Conservation (phyloP, 2,888 invertebrate genomes). For the Flexamia atlantica region DNA sequence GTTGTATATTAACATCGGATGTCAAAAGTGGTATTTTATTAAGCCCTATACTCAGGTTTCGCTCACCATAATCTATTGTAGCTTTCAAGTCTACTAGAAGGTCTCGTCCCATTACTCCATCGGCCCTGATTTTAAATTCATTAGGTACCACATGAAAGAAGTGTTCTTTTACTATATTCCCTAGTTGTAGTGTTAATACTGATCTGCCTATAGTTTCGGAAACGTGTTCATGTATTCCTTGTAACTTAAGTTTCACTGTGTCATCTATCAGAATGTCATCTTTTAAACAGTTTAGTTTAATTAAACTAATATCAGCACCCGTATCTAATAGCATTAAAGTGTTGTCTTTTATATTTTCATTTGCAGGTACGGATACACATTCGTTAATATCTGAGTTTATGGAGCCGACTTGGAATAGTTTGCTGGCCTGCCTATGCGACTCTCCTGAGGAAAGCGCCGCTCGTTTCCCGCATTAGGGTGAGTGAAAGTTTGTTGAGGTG, state of each 20-base stretch:
- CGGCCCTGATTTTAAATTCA: background rate
- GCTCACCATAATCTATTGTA: conserved; percentile 9
- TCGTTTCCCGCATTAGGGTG: conserved; percentile 1
- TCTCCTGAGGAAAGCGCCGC: background rate
- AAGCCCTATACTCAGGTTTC: conserved; percentile 1
- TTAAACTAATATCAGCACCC: conserved; percentile 34
- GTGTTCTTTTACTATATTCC: background rate
- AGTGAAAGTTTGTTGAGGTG: background rate
- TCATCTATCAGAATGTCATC: conserved; percentile 47
- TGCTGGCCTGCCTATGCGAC: conserved; percentile 19
- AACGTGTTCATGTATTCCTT: background rate
- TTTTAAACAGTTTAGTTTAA: conserved; percentile 23
- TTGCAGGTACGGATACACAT: background rate
- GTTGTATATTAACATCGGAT: background rate
- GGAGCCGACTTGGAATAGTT: conserved; percentile 26
- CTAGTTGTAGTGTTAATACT: background rate
- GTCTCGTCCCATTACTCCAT: background rate
- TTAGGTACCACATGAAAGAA: background rate
- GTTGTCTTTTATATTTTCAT: background rate
- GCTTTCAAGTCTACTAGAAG: conserved; percentile 8
- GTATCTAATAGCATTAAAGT: conserved; percentile 12
- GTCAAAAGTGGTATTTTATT: background rate
- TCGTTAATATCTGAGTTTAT: background rate
- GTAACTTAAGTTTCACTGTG: background rate
- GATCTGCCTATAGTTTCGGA: conserved; percentile 11